phyloP scores from a whole-genome alignment of 2,113 vertebrate genomes.

The Hydropotes inermis region DNA sequence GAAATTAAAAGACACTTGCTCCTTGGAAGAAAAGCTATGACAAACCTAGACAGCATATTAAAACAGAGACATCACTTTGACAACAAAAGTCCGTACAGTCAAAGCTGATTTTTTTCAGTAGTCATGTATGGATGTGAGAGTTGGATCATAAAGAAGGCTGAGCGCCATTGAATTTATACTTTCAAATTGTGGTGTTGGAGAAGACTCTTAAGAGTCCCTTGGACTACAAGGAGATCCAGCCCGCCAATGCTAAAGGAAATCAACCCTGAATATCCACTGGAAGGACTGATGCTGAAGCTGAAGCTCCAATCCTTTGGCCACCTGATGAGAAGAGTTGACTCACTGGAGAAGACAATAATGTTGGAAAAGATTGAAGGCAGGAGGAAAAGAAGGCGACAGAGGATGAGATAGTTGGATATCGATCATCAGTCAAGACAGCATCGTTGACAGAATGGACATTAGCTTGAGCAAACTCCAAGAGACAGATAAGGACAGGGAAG shows the following conservation, averaged over 20 bases:
- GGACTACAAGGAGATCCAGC: neutral
- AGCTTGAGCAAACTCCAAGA: neutral
- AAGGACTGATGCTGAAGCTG: neutral
- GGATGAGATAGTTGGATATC: neutral
- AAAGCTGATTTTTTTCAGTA: neutral
- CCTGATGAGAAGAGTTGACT: neutral
- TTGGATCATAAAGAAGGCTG: neutral
- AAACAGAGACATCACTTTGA: neutral
- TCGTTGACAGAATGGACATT: neutral
- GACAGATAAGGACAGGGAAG: neutral
- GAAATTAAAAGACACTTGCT: neutral
- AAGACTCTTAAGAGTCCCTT: neutral
- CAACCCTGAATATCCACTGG: neutral
- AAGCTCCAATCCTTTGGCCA: neutral
- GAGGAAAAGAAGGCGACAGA: neutral
- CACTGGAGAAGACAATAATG: neutral
- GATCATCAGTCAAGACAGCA: neutral
- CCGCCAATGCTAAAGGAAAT: neutral
- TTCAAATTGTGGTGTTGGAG: neutral
- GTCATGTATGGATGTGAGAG: neutral
- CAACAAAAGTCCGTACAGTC: neutral
- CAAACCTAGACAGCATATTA: neutral
- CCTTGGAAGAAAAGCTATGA: neutral
- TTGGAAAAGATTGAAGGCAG: neutral
- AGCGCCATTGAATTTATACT: neutral